Evolutionary conservation across 2,113 vertebrate genomes (phyloP), one percentile per base, ranked within the genome.

Genomic region (Ameiurus melas): DNA sequence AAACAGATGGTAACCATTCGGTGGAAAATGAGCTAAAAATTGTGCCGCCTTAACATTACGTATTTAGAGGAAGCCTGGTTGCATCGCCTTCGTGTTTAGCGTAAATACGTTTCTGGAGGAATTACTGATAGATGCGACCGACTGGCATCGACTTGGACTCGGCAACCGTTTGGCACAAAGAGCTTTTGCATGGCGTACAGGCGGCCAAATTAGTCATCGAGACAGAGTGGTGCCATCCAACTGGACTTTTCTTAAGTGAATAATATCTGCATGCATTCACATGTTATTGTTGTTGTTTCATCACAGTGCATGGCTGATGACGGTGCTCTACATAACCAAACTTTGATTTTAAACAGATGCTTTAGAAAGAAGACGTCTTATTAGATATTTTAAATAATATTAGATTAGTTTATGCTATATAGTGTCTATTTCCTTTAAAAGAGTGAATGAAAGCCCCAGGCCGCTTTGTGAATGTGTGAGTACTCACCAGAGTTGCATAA

Each of bases 401-500:
- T 30, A 57, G 27, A 57, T 55, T 33, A 19, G 13, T 51, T 27
- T 78, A 1, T 51, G 75, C 13, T 53, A 27, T 79, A 79, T 12
- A 9, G 12, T 47, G 30, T 4, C 10, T 47, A 47, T 22, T 53
- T 36, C 70, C 39, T 36, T 55, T 47, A 71, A 53, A 47, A 64
- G 57, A 27, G 33, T 4, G n/a, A 81, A 60, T 5, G 22, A 81
- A 84, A 71, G n/a, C 30, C 5, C 33, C 16, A 30, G 70, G 66
- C 43, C 57, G 84, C 36, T 68, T 7, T 8, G 43, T 27, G 79
- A 64, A 78, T 16, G 14, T 30, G 68, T 64, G 55, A 43, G 84
- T 51, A 92, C 97, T 94, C 95, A 99, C 98, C 97, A 97, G 94
- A 89, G 96, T 88, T 55, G 97, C 95, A 80, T 92, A 92, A 85